Percentiles rank a stretch among this genome's conserved stretches.
Evolutionary conservation across 2,888 invertebrate genomes (phyloP).

Genomic region (Cordilura impudica): DNA sequence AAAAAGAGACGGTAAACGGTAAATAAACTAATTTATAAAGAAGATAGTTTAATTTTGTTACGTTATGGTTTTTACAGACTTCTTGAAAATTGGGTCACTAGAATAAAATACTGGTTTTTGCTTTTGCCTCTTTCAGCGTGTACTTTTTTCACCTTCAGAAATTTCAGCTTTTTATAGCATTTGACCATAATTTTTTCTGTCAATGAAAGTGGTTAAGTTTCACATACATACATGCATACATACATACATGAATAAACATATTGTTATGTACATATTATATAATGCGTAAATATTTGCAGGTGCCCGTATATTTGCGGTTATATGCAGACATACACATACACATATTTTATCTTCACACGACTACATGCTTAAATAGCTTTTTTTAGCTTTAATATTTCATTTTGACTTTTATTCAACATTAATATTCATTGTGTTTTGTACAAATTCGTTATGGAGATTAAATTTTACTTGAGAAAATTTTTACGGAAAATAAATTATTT

Average conservation of each 20-base stretch:
- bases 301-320: background rate
- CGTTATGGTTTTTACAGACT: too few species aligned
- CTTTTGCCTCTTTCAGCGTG: background rate
- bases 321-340: background rate
- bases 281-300: slow-evolving; percentile 15
- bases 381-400: slow-evolving; percentile 8
- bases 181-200: background rate
- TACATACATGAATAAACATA: background rate
- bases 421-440: slow-evolving; percentile 25
- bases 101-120: too few species aligned
- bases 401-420: slow-evolving; percentile 28
- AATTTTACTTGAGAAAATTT: background rate
- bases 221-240: background rate
- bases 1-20: too few species aligned
- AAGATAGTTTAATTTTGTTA: too few species aligned
- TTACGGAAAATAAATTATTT: background rate
- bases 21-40: too few species aligned
- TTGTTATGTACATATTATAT: slow-evolving; percentile 1
- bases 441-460: slow-evolving; percentile 32
- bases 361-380: background rate
- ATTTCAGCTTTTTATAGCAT: slow-evolving; percentile 1
- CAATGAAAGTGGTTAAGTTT: background rate
- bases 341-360: background rate
- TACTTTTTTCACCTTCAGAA: background rate
- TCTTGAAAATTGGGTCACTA: too few species aligned